These are phyloP conservation scores for Caenorhabditis sulstoni DNA, from an alignment of 2,888 invertebrate species.

Conservation along the genomic window DNA sequence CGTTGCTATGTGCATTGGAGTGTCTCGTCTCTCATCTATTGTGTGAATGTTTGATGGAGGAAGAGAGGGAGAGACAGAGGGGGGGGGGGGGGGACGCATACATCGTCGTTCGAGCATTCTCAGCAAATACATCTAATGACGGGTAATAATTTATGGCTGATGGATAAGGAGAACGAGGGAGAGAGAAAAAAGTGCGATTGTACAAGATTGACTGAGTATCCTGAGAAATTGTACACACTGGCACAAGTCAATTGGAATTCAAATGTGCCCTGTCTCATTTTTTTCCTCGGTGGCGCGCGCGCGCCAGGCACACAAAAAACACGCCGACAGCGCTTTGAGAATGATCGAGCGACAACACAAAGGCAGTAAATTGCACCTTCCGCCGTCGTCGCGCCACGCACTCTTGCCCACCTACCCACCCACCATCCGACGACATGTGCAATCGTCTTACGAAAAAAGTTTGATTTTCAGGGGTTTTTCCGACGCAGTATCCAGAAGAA, in stretches of 20 bases:
- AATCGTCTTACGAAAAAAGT: too few relatives aligned
- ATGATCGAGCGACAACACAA: conserved; percentile 20
- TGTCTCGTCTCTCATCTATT: conserved; percentile 15
- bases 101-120: conserved; percentile 10
- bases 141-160: conserved; percentile 41
- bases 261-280: conserved; percentile 4
- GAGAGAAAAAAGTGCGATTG: not conserved
- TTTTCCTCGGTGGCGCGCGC: not conserved
- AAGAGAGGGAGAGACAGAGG: too few relatives aligned
- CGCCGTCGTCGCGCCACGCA: conserved; percentile 1
- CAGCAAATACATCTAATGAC: conserved; percentile 49
- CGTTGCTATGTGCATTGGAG: conserved; percentile 38
- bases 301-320: not conserved
- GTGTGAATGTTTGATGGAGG: conserved; percentile 30
- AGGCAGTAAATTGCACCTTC: conserved; percentile 23
- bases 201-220: not conserved
- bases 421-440: conserved; percentile 10
- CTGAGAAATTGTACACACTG: conserved; percentile 2
- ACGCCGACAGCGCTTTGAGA: conserved; percentile 7
- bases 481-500: conserved; percentile 96
- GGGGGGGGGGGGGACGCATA: not conserved
- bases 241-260: conserved; percentile 32
- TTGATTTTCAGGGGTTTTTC: conserved; percentile 90
- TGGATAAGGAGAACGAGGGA: not conserved
- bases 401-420: conserved; percentile 31